Conservation (phyloP, 2,888 invertebrate genomes). For the Amphipyra berbera region DNA sequence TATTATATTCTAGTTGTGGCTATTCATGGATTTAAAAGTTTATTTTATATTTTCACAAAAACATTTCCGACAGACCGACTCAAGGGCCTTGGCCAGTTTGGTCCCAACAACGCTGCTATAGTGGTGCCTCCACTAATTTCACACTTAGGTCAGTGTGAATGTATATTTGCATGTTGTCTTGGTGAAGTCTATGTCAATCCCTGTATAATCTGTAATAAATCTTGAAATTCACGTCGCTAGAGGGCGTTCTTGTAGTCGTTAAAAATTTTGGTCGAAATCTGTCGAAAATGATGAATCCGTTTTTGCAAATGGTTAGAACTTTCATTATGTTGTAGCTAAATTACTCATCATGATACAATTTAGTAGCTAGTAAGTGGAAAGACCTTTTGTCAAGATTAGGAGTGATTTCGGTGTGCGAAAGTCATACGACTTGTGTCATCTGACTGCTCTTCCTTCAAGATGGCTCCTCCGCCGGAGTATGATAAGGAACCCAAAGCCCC, state of each 20-base stretch:
- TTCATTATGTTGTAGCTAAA: conserved; percentile 77
- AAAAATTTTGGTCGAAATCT: conserved; percentile 85
- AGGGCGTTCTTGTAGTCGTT: conserved; percentile 75
- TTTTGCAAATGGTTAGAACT: conserved; percentile 83
- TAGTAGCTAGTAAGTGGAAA: conserved; percentile 78
- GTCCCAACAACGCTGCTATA: too few relatives aligned
- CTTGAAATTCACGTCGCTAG: conserved; percentile 56
- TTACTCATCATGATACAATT: conserved; percentile 77
- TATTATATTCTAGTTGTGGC: too few relatives aligned
- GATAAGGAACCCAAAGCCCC: conserved; percentile 94
- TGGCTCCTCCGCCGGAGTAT: conserved; percentile 95
- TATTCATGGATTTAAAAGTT: too few relatives aligned
- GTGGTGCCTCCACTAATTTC: too few relatives aligned
- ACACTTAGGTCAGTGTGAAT: too few relatives aligned
- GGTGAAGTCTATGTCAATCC: too few relatives aligned
- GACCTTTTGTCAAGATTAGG: conserved; percentile 72
- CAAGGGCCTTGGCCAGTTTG: too few relatives aligned
- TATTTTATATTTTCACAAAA: too few relatives aligned
- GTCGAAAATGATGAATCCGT: conserved; percentile 86
- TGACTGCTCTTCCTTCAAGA: conserved; percentile 91
- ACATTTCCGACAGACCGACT: too few relatives aligned
- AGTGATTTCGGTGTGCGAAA: conserved; percentile 84
- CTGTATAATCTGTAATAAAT: conserved; percentile 35
- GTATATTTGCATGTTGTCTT: too few relatives aligned
- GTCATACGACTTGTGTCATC: conserved; percentile 90